These are phyloP conservation scores for Tor tambroides DNA, from an alignment of 2,113 vertebrate species.

Conservation along the genomic window DNA sequence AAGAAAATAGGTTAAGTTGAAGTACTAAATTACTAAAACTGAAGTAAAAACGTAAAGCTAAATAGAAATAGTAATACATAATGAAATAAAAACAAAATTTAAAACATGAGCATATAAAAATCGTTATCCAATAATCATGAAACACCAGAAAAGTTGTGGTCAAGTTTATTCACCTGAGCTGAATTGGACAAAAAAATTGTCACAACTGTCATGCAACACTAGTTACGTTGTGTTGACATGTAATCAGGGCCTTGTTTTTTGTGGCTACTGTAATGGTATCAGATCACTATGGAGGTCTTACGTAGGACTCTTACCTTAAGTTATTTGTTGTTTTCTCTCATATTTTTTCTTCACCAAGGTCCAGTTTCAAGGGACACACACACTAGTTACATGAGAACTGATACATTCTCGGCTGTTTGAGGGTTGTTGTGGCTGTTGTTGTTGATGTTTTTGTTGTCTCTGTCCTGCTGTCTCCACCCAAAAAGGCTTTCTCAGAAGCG, in stretches of 20 bases:
- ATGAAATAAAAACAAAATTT: background rate
- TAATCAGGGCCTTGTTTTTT: background rate
- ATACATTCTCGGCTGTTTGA: background rate
- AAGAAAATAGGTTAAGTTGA: background rate
- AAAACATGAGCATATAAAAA: background rate
- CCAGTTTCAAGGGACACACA: background rate
- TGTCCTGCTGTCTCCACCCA: conserved; percentile 49
- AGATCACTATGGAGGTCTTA: background rate
- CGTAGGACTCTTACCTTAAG: background rate
- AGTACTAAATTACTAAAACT: background rate
- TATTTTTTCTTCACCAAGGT: background rate
- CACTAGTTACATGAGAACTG: background rate
- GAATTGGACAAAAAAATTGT: no score
- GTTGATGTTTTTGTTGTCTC: conserved; percentile 41
- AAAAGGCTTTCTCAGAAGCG: conserved; percentile 38
- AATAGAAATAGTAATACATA: background rate
- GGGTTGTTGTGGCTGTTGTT: conserved; percentile 7
- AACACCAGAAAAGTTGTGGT: background rate
- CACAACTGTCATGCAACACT: no score
- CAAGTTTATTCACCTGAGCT: no score
- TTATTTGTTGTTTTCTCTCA: background rate
- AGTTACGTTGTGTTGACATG: background rate
- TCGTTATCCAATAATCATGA: background rate
- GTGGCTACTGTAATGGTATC: background rate
- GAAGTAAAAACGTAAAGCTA: background rate